These are phyloP conservation scores for Drosophila pruinosa DNA, from an alignment of 1,140 invertebrate genomes.

Conservation along the genomic window DNA sequence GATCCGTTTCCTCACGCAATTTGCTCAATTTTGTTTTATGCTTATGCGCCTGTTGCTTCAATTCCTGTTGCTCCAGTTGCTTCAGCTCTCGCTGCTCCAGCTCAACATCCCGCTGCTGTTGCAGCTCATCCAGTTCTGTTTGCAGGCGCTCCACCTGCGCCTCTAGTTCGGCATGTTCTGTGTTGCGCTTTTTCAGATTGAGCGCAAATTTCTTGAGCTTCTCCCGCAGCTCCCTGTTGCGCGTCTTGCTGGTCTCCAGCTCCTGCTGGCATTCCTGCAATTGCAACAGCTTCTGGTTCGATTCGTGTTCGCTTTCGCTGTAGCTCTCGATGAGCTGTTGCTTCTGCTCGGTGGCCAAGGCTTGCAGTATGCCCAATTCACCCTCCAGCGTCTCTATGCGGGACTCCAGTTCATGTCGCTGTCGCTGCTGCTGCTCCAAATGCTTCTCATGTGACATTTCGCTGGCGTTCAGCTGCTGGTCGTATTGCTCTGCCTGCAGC, in stretches of 20 bases:
- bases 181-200: constrained; percentile 88
- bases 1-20: constrained; percentile 35
- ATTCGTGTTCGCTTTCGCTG: constrained; percentile 65
- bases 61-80: not conserved
- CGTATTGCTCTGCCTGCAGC: constrained; percentile 61
- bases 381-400: constrained; percentile 62
- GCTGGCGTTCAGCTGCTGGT: constrained; percentile 57
- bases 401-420: constrained; percentile 58
- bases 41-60: constrained; percentile 36
- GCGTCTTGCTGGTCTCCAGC: constrained; percentile 77
- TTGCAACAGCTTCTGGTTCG: constrained; percentile 84
- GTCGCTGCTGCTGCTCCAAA: constrained; percentile 63
- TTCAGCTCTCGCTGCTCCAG: not conserved
- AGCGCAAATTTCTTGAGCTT: constrained; percentile 91
- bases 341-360: constrained; percentile 73
- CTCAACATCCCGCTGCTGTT: not conserved
- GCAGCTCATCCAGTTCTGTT: not conserved
- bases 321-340: constrained; percentile 76
- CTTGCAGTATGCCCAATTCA: constrained; percentile 69
- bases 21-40: constrained; percentile 26
- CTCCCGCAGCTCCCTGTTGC: constrained; percentile 84
- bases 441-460: constrained; percentile 73
- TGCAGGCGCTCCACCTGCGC: constrained; percentile 9
- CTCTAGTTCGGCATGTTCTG: constrained; percentile 87
- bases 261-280: constrained; percentile 83